Percentiles rank a stretch among this genome's conserved stretches.
Evolutionary conservation across 2,797 vertebrate genomes (phyloP).

Genomic region (Lepus oiostolus): DNA sequence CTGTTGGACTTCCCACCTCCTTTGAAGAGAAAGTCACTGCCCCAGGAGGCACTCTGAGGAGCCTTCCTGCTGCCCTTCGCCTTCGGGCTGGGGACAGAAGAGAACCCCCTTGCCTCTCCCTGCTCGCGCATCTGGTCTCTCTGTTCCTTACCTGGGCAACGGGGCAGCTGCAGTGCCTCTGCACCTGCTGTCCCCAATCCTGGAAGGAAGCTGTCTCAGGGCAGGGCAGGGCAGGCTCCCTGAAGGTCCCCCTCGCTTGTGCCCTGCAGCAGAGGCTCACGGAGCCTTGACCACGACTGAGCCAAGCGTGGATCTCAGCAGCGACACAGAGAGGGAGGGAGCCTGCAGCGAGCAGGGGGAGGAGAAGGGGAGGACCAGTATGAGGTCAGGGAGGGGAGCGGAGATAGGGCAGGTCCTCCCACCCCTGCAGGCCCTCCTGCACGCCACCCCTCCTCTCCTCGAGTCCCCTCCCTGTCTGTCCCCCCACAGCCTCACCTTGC

Average conservation of each 20-base stretch:
- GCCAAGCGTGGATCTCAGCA: background rate
- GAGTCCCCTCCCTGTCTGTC: background rate
- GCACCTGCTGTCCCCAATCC: conserved; percentile 69
- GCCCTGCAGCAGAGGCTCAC: conserved; percentile 59
- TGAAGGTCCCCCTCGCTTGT: background rate
- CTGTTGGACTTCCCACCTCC: background rate
- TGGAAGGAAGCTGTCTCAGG: background rate
- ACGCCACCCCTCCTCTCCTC: conserved; percentile 9
- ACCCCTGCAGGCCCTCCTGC: conserved; percentile 67
- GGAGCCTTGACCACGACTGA: background rate
- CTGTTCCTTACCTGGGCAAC: conserved; percentile 72
- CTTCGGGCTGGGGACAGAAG: no score
- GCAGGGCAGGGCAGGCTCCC: background rate
- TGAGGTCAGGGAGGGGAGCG: conserved; percentile 76
- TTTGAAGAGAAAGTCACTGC: background rate
- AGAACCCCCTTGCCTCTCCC: background rate
- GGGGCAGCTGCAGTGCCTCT: background rate
- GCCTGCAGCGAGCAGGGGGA: conserved; percentile 63
- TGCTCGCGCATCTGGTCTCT: background rate
- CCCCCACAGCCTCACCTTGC: background rate
- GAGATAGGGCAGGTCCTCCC: conserved; percentile 75
- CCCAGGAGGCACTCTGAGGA: background rate
- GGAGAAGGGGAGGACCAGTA: conserved; percentile 73
- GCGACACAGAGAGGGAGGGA: conserved; percentile 65
- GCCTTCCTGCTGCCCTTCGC: background rate